phyloP scores from a whole-genome alignment of 2,113 vertebrate species.

The Hystrix brachyura region DNA sequence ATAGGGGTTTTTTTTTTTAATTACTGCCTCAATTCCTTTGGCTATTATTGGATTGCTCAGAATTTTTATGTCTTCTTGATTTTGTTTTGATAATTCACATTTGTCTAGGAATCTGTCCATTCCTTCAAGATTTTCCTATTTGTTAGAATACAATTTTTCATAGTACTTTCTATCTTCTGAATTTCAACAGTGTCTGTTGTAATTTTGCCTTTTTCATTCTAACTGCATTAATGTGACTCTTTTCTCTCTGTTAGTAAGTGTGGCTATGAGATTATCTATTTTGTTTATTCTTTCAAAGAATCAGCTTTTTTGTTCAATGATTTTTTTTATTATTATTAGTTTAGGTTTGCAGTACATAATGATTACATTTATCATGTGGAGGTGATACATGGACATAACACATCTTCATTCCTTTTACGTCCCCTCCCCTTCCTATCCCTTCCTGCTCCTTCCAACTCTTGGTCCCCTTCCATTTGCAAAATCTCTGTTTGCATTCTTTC shows the following conservation, averaged over 20 bases:
- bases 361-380: not conserved
- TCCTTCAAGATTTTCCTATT: not conserved
- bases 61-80: not conserved
- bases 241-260: not conserved
- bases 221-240: not conserved
- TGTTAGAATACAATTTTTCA: not conserved
- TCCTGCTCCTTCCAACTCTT: not conserved
- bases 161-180: not conserved
- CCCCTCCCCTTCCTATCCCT: too few species aligned
- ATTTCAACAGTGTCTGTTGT: not conserved
- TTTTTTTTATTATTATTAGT: not conserved
- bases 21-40: not conserved
- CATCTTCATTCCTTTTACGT: not conserved
- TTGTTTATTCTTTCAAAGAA: not conserved
- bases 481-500: not conserved
- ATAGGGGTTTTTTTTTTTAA: not conserved
- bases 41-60: not conserved
- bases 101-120: not conserved
- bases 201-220: not conserved
- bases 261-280: not conserved
- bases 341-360: not conserved
- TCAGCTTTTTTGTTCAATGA: not conserved
- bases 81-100: not conserved
- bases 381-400: not conserved
- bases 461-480: not conserved